Evolutionary conservation across 2,888 invertebrate species (phyloP).

Genomic region (Amitus sp.): DNA sequence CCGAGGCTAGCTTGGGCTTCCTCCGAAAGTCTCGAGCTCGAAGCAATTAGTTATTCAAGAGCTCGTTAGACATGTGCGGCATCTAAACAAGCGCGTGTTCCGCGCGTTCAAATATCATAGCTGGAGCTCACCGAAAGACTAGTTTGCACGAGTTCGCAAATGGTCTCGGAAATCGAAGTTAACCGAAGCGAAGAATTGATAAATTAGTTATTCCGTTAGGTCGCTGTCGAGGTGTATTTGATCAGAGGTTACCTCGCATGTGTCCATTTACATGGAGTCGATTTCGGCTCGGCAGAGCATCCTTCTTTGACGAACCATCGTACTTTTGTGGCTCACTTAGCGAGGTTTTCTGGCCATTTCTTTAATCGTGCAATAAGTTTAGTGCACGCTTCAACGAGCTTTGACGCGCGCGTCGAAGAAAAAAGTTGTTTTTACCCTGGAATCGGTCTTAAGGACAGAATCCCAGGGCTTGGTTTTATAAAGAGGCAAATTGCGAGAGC

Average conservation of each 20-base stretch:
- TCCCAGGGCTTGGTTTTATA: not conserved
- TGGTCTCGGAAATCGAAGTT: constrained; percentile 59
- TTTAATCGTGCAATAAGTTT: not conserved
- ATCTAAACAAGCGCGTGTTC: constrained; percentile 18
- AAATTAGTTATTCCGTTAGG: constrained; percentile 66
- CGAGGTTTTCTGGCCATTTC: no score
- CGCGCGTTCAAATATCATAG: constrained; percentile 40
- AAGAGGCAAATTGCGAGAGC: not conserved
- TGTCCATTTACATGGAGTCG: constrained; percentile 46
- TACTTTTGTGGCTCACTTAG: no score
- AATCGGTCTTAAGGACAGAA: not conserved
- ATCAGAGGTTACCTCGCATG: constrained; percentile 54
- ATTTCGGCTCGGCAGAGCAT: constrained; percentile 32
- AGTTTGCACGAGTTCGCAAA: constrained; percentile 61
- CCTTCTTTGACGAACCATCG: no score
- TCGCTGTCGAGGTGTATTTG: constrained; percentile 49
- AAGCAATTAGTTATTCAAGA: constrained; percentile 5
- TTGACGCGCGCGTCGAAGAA: not conserved
- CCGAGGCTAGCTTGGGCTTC: no score
- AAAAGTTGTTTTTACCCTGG: not conserved
- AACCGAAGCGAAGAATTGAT: constrained; percentile 65
- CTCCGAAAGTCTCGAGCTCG: no score
- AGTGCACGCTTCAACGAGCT: not conserved
- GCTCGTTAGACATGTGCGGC: constrained; percentile 18
- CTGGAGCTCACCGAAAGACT: constrained; percentile 45